Evolutionary conservation across 2,797 vertebrate genomes (phyloP), one percentile per base, ranked within the genome.

Genomic region (Aphelocoma californica): DNA sequence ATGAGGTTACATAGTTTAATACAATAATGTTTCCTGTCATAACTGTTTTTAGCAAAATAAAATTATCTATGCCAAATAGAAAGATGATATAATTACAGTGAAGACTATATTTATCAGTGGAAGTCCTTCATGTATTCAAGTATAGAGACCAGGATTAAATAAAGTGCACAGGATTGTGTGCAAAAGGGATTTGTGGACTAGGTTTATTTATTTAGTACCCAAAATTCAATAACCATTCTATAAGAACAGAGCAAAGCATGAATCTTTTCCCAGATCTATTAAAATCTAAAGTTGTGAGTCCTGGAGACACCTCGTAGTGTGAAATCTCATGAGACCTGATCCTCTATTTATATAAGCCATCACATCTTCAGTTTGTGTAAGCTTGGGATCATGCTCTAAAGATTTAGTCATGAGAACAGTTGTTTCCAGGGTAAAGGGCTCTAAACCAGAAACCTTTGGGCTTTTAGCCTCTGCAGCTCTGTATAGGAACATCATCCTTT

Each of bases 1-100:
- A 86, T 42, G 75, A 92, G 29, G 56, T 80, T 42, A 48, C 82
- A 71, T 29, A 38, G 71, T 80, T 50, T 87, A 89, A 82, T 80
- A 62, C 29, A 71, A 44, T 73, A 71, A 77, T 71, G 36, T 47
- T 94, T 81, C 32, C 48, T 89, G 45, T 89, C 72, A n/a, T 67
- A 85, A 77, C 18, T 67, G 57, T 3, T 91, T 93, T 93, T 91
- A 91, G 45, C 38, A 87, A 91, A 93, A 96, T 87, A 77, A 73
- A 87, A 89, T 91, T 82, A 91, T 64, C 84, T 18, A 20, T 81
- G 50, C 34, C 60, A 85, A 91, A 74, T 45, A 71, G 40, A 85
- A 92, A 80, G 60, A 77, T 85, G 5, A 93, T 85, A 82, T 67
- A 80, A 89, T 91, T 80, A 80, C 53, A 77, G 45, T 89, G 60